phyloP scores from a whole-genome alignment of 2,797 vertebrate species.

The Fundulus diaphanus region DNA sequence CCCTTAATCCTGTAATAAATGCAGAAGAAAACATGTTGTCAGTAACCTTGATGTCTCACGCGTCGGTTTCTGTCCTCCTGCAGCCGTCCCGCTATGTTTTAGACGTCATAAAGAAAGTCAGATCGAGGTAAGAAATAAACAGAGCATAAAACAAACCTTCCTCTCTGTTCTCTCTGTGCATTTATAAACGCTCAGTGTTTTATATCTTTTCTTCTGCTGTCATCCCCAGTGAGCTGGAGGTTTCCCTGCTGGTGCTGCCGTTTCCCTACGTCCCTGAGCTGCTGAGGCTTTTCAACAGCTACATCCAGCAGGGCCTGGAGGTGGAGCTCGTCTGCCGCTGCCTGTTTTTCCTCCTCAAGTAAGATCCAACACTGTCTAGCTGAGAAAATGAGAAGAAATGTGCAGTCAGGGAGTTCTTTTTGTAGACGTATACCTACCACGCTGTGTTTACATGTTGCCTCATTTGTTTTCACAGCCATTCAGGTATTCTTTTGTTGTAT shows the following conservation, averaged over 20 bases:
- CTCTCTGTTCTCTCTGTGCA: neutral
- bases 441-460: neutral
- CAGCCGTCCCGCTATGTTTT: slow-evolving; percentile 91
- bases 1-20: neutral
- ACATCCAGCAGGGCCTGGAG: slow-evolving; percentile 85
- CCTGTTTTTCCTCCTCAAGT: slow-evolving; percentile 96
- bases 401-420: neutral
- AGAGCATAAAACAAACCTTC: neutral
- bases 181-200: neutral
- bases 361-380: neutral
- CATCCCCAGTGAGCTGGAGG: slow-evolving; percentile 89
- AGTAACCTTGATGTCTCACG: neutral
- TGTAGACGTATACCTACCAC: neutral
- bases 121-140: slow-evolving; percentile 86
- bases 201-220: neutral
- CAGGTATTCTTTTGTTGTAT: neutral
- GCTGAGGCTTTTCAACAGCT: slow-evolving; percentile 86
- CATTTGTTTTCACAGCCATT: too few relatives aligned
- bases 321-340: slow-evolving; percentile 93
- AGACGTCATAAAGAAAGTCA: slow-evolving; percentile 92
- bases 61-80: slow-evolving; percentile 11
- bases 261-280: slow-evolving; percentile 92
- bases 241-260: slow-evolving; percentile 93
- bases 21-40: neutral
- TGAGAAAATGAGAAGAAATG: neutral